These are phyloP conservation scores for Dynastes maya DNA, from an alignment of 2,888 invertebrate species.

Conservation along the genomic window DNA sequence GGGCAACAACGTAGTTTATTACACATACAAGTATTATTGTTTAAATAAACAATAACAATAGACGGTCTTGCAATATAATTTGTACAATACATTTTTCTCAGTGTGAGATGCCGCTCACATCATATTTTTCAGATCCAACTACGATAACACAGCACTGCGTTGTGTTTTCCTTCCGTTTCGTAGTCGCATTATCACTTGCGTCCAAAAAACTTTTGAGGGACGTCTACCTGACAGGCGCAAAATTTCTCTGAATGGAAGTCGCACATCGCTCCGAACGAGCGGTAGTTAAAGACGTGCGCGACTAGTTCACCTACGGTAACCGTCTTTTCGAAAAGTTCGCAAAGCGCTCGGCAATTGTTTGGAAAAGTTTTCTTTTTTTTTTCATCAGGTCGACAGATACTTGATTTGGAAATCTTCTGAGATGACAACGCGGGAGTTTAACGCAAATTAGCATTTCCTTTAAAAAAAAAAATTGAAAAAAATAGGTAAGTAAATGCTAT, in stretches of 20 bases:
- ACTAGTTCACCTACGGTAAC: constrained; percentile 26
- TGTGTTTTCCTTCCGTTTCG: background rate
- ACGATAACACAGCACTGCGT: too few species aligned
- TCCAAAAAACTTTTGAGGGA: constrained; percentile 1
- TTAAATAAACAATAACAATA: too few species aligned
- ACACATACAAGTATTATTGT: too few species aligned
- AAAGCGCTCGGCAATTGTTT: background rate
- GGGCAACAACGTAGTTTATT: too few species aligned
- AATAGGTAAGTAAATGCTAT: constrained; percentile 1
- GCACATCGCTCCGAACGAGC: constrained; percentile 6
- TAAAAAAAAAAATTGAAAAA: background rate
- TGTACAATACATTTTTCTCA: too few species aligned
- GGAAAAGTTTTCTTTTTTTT: background rate
- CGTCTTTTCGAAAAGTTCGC: constrained; percentile 25
- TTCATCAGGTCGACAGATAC: background rate
- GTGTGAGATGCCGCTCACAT: too few species aligned
- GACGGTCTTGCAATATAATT: too few species aligned
- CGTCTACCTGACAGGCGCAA: constrained; percentile 49
- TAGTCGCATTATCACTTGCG: background rate
- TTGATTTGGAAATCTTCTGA: background rate
- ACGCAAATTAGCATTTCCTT: background rate
- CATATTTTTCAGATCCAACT: too few species aligned
- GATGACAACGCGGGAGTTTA: background rate
- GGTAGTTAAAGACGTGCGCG: constrained; percentile 40
- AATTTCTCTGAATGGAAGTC: constrained; percentile 35